Evolutionary conservation across 2,797 vertebrate genomes (phyloP).

Genomic region (Enteromius anoplus): DNA sequence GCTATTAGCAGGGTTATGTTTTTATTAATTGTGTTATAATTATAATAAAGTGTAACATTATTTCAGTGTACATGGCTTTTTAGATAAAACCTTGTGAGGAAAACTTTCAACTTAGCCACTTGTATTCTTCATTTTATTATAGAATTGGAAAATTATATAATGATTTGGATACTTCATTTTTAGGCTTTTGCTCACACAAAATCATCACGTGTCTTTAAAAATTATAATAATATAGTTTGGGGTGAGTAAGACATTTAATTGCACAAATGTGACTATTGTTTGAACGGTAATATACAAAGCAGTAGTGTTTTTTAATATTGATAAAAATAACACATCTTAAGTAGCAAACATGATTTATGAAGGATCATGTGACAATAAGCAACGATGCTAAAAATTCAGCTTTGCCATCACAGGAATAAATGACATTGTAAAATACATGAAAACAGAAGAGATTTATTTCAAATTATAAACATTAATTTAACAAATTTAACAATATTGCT

Average conservation of each 20-base stretch:
- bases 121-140: not conserved
- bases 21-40: slow-evolving; percentile 16
- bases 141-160: not conserved
- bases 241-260: too few species aligned
- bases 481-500: not conserved
- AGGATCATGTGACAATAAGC: not conserved
- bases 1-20: not conserved
- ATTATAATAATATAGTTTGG: too few species aligned
- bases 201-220: too few species aligned
- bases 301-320: not conserved
- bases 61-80: not conserved
- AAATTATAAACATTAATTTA: not conserved
- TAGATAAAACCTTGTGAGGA: not conserved
- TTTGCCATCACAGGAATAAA: not conserved
- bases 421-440: not conserved
- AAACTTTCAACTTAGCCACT: not conserved
- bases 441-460: not conserved
- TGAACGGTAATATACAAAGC: not conserved
- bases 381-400: not conserved
- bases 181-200: not conserved
- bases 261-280: too few species aligned
- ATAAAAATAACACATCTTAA: not conserved
- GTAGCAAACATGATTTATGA: not conserved
- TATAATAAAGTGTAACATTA: not conserved
- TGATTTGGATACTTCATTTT: not conserved